Evolutionary conservation across 1,140 invertebrate genomes (phyloP).

Genomic region (Nymphalis io): DNA sequence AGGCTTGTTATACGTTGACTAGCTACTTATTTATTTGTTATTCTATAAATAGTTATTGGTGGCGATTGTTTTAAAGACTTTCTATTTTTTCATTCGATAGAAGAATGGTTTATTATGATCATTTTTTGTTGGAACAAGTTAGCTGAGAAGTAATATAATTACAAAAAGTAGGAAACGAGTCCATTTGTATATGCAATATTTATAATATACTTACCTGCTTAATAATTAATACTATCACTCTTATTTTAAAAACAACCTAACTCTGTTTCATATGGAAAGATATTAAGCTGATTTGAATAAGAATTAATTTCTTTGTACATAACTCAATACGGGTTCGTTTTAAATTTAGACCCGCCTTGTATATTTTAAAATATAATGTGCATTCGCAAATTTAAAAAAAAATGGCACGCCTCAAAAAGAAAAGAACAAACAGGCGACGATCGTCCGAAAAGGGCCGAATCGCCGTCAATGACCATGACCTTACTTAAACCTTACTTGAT

Average conservation of each 20-base stretch:
- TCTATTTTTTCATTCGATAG: too few species aligned
- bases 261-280: too few species aligned
- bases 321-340: background rate
- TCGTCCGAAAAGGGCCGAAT: conserved; percentile 59
- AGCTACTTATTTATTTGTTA: background rate
- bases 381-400: background rate
- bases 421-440: conserved; percentile 48
- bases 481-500: conserved; percentile 49
- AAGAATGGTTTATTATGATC: too few species aligned
- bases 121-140: too few species aligned
- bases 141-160: too few species aligned
- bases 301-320: background rate
- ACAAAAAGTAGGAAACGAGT: too few species aligned
- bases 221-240: too few species aligned
- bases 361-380: background rate
- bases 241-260: too few species aligned
- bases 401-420: conserved; percentile 33
- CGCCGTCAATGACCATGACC: conserved; percentile 57
- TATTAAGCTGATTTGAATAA: background rate
- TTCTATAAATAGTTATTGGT: too few species aligned
- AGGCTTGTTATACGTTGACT: background rate
- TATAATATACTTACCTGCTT: too few species aligned
- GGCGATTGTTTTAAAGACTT: too few species aligned
- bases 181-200: too few species aligned
- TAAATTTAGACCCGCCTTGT: background rate